Evolutionary conservation across 2,888 invertebrate species (phyloP), one percentile per base, ranked within the genome.

Genomic region (Acleris laterana): DNA sequence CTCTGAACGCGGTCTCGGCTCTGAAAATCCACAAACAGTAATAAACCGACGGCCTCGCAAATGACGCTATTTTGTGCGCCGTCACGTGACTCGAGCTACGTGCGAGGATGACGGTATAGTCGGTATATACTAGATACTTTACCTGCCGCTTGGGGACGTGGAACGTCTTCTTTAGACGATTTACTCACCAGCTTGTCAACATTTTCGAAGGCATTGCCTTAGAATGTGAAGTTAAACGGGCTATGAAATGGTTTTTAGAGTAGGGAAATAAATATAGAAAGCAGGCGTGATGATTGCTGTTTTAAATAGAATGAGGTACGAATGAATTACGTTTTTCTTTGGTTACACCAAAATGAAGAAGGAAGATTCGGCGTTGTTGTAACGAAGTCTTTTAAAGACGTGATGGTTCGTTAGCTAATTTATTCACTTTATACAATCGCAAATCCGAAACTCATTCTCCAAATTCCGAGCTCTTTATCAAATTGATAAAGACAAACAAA

Each of bases 21-120:
- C 42, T 42, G 38, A 55, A 55, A 55, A 55, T 42, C 49, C 48
- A 53, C 51, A 38, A 19, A 48, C 52, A 49, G 61, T 49, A 62
- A 62, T 61, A 67, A 53, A 62, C 62, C 48, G 56, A 51, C 32
- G 38, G 38, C 51, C 57, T 66, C 51, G 58, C 62, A 62, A 67
- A 67, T 59, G 58, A 62, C 58, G 53, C 53, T 62, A 67, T 62
- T 68, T 68, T 61, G 59, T 68, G 63, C 60, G 60, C 55, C 28
- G 63, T 68, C 68, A 68, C 68, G 68, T 68, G 63, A 68, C 60
- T 60, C 58, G 38, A 17, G 50, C 32, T 59, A 68, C 68, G 68
- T 68, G 68, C 32, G 48, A 51, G 57, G 52, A 59, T n/a, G 38
- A 7, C 16, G 3, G 19, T 52, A 22, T 46, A 17, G 22, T 32